phyloP scores from a whole-genome alignment of 1,140 invertebrate genomes.

The roundworm (Caenorhabditis elegans) region WBcel235 BX284605.5:14116501-14117000 shows the following conservation, averaged over 20 bases:
- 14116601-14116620: conserved; percentile 19
- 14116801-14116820: too few species aligned
- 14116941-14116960: not conserved
- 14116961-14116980: too few species aligned
- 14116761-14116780: conserved; percentile 5
- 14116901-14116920: not conserved
- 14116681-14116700: not conserved
- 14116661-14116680: not conserved
- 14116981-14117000: too few species aligned
- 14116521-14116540: not conserved
- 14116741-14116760: not conserved
- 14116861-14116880: too few species aligned
- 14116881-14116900: not conserved
- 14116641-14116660: not conserved
- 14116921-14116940: not conserved
- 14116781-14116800: too few species aligned
- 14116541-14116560: not conserved
- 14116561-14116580: conserved; percentile 66
- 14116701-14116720: not conserved
- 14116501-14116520: conserved; percentile 49
- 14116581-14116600: conserved; percentile 3
- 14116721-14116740: too few species aligned
- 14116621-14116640: not conserved
- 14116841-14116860: too few species aligned
- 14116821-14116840: too few species aligned